Conservation (phyloP, 2,797 vertebrate species). For the Anas bahamensis region DNA sequence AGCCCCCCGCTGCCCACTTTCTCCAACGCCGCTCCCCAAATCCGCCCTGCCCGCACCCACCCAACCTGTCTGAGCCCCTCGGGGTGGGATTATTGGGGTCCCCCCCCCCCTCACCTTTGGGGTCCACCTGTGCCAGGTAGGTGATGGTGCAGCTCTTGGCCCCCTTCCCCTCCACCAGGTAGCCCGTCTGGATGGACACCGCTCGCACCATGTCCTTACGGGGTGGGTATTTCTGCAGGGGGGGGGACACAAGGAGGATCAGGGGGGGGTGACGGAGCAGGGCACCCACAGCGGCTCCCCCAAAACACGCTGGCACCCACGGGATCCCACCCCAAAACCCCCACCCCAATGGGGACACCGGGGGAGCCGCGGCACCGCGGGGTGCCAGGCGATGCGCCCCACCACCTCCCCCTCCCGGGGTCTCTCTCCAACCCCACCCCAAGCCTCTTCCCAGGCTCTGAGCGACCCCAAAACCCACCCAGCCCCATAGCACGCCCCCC, state of each 20-base stretch:
- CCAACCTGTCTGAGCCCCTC: too few relatives aligned
- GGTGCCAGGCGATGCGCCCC: too few relatives aligned
- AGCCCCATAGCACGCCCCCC: not conserved
- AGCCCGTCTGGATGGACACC: slow-evolving; percentile 95
- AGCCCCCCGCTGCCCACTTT: not conserved
- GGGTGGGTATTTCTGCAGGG: slow-evolving; percentile 89
- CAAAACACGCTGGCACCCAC: too few relatives aligned
- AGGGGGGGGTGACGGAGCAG: too few relatives aligned
- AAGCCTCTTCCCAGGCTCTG: not conserved
- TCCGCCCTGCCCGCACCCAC: not conserved
- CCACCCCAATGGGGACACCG: too few relatives aligned
- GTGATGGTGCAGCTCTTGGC: slow-evolving; percentile 87
- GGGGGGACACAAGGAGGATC: slow-evolving; percentile 1
- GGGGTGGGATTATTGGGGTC: too few relatives aligned
- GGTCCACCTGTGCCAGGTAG: slow-evolving; percentile 96
- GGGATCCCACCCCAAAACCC: too few relatives aligned
- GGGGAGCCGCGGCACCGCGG: too few relatives aligned
- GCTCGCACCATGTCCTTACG: slow-evolving; percentile 94
- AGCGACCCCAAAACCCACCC: not conserved
- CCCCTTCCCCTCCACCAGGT: slow-evolving; percentile 89
- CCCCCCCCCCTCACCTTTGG: slow-evolving; percentile 83
- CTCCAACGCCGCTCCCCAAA: too few relatives aligned
- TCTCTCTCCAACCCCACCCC: too few relatives aligned
- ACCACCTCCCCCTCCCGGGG: too few relatives aligned
- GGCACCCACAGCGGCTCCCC: too few relatives aligned